These are phyloP conservation scores for Ataeniobius toweri DNA, from an alignment of 2,797 vertebrate species.

Conservation along the genomic window DNA sequence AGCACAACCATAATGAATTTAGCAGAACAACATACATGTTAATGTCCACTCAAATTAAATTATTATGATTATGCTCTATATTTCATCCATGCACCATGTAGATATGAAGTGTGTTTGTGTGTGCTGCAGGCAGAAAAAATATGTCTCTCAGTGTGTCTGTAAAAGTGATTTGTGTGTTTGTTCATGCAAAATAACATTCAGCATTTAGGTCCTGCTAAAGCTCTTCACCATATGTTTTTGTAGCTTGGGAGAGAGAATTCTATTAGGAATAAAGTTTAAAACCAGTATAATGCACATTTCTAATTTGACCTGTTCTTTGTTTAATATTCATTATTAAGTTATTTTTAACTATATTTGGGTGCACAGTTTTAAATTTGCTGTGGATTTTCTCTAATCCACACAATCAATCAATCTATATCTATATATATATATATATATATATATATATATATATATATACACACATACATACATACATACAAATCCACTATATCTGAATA, in stretches of 20 bases:
- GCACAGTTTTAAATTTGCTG: background rate
- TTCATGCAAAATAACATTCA: conserved; percentile 40
- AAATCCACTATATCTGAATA: background rate
- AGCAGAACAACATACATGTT: conserved; percentile 66
- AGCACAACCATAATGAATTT: conserved; percentile 64
- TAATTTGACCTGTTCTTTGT: background rate
- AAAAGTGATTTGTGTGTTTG: conserved; percentile 28
- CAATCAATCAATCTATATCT: background rate
- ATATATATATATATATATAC: background rate
- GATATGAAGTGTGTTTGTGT: conserved; percentile 12
- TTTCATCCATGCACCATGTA: conserved; percentile 49
- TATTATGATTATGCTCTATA: conserved; percentile 55
- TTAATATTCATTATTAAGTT: background rate
- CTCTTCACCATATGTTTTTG: conserved; percentile 19
- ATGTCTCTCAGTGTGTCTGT: conserved; percentile 24
- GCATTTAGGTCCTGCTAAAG: conserved; percentile 29
- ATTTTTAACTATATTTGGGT: too few relatives aligned
- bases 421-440: too few relatives aligned
- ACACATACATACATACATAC: background rate
- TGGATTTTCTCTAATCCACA: background rate
- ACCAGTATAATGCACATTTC: conserved; percentile 17
- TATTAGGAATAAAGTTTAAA: conserved; percentile 24
- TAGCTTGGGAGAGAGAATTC: conserved; percentile 30
- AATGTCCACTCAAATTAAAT: conserved; percentile 70
- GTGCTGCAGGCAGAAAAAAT: background rate